A percentile compares a stretch with the other conserved stretches of the same genome.
Evolutionary conservation across 2,113 vertebrate species (phyloP).

Genomic region (Coptodon bakossiorum): DNA sequence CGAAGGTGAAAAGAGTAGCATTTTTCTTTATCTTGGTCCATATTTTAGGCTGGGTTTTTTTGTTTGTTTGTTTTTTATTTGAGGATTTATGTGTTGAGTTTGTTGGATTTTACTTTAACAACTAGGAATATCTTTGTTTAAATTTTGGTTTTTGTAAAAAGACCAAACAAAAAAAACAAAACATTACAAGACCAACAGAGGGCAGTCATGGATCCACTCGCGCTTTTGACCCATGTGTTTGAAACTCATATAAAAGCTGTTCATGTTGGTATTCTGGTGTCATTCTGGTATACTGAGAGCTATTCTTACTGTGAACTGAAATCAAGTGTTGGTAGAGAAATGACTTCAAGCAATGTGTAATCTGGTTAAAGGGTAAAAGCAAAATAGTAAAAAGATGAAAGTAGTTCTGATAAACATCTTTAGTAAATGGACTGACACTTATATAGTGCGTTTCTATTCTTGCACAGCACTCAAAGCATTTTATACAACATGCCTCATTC

Average conservation of each 20-base stretch:
- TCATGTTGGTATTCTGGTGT: background rate
- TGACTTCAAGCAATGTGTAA: background rate
- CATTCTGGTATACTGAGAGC: background rate
- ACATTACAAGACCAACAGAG: background rate
- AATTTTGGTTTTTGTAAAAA: background rate
- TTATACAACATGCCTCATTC: background rate
- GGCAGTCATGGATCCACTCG: background rate
- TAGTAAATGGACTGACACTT: background rate
- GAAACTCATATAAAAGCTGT: background rate
- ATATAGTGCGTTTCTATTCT: background rate
- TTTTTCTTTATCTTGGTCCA: background rate
- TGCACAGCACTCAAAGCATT: rapidly evolving
- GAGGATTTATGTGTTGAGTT: background rate
- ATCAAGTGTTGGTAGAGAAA: background rate
- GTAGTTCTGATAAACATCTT: background rate
- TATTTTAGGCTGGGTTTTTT: background rate
- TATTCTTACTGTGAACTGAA: background rate
- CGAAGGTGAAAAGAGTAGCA: rapidly evolving
- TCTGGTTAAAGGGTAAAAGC: background rate
- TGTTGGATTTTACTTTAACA: background rate
- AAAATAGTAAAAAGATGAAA: background rate
- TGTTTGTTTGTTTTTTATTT: rapidly evolving
- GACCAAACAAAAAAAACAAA: rapidly evolving
- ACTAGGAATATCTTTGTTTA: background rate
- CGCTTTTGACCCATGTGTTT: background rate